Conservation (phyloP, 35 echinoderm and acorn worm genomes). For the Nesometra sesokonis region DNA sequence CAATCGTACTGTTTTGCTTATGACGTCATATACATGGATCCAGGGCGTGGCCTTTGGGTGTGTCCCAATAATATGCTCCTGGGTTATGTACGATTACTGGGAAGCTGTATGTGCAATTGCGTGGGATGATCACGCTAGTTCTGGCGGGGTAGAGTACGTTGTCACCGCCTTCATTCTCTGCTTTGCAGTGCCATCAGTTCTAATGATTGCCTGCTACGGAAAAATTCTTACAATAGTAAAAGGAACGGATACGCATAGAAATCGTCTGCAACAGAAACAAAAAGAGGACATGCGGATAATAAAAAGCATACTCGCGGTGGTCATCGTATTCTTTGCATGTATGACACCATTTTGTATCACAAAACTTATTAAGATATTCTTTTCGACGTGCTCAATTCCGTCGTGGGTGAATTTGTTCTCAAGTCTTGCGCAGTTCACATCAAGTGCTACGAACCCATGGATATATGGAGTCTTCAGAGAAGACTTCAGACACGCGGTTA, state of each 20-base stretch:
- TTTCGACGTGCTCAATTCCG: not conserved
- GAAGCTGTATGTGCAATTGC: slow-evolving; percentile 39
- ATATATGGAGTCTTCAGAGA: slow-evolving; percentile 39
- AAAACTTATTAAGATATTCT: slow-evolving; percentile 43
- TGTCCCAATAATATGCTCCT: slow-evolving; percentile 19
- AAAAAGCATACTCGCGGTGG: slow-evolving; percentile 23
- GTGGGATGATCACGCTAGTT: slow-evolving; percentile 18
- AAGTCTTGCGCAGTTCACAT: not conserved
- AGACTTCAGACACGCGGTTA: slow-evolving; percentile 27
- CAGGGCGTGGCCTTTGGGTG: slow-evolving; percentile 18
- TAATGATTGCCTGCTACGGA: slow-evolving; percentile 27
- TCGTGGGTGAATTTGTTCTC: slow-evolving; percentile 17
- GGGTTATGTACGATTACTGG: slow-evolving; percentile 49
- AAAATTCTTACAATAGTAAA: slow-evolving; percentile 14
- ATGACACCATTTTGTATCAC: slow-evolving; percentile 52
- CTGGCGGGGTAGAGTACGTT: slow-evolving; percentile 21
- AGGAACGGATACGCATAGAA: not conserved
- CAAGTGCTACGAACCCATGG: slow-evolving; percentile 39
- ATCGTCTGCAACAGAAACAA: not conserved
- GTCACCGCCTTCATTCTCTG: slow-evolving; percentile 25
- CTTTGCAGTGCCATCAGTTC: slow-evolving; percentile 12
- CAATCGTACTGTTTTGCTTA: not conserved
- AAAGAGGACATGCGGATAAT: slow-evolving; percentile 18
- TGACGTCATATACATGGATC: slow-evolving; percentile 19
- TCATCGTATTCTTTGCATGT: slow-evolving; percentile 29